phyloP scores from a whole-genome alignment of 1,140 invertebrate species.

The Sminthurinus signatus region DNA sequence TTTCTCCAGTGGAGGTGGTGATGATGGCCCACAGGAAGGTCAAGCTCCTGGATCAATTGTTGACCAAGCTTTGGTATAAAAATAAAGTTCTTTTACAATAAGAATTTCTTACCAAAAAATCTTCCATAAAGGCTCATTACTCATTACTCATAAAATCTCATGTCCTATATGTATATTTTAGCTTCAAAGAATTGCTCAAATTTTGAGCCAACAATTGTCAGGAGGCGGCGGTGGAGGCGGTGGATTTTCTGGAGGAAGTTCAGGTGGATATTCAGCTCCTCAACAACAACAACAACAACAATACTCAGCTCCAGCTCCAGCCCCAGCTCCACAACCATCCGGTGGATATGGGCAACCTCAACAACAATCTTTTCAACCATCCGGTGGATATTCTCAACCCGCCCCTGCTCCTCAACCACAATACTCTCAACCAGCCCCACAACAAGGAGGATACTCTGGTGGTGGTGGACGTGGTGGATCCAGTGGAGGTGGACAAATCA shows the following conservation, averaged over 20 bases:
- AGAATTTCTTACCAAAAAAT: no score
- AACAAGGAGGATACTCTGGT: background rate
- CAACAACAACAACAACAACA: background rate
- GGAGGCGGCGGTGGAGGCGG: slow-evolving; percentile 4
- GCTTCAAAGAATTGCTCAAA: slow-evolving; percentile 28
- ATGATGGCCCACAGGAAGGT: slow-evolving; percentile 10
- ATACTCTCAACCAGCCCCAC: background rate
- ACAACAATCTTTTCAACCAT: no score
- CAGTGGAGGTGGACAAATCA: slow-evolving; percentile 1
- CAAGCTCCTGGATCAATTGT: slow-evolving; percentile 23
- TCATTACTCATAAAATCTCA: no score
- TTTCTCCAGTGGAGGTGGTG: background rate
- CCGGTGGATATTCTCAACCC: background rate
- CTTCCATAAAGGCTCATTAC: no score
- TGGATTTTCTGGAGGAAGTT: slow-evolving; percentile 3
- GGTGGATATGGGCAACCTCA: background rate
- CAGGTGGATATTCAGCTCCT: background rate
- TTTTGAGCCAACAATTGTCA: slow-evolving; percentile 21
- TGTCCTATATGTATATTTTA: no score
- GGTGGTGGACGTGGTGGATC: background rate
- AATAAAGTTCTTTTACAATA: no score
- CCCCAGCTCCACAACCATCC: background rate
- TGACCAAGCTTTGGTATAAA: slow-evolving; percentile 28
- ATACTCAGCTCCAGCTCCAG: background rate
- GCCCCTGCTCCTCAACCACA: background rate